A percentile compares a stretch with the other conserved stretches of the same genome.
Evolutionary conservation across 2,113 vertebrate genomes (phyloP).

Genomic region (Empidonax traillii): DNA sequence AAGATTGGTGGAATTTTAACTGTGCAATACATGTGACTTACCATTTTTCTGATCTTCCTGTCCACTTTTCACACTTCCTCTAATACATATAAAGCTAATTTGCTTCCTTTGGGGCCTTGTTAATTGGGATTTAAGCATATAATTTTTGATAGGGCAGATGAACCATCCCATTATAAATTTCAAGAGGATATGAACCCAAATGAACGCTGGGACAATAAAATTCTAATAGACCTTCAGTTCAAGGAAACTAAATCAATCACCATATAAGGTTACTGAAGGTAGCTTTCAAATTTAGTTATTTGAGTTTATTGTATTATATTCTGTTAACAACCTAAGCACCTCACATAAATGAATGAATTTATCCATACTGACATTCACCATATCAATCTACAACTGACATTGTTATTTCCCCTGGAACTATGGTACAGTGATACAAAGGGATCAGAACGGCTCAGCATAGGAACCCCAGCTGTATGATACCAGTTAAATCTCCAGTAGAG

Average conservation of each 20-base stretch:
- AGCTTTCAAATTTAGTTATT: neutral
- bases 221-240: neutral
- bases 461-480: neutral
- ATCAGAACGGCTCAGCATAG: neutral
- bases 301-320: neutral
- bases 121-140: neutral
- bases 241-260: neutral
- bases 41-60: neutral
- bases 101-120: neutral
- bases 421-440: neutral
- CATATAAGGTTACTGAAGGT: neutral
- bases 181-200: neutral
- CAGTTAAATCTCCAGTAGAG: neutral
- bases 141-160: neutral
- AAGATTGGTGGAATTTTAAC: fast-evolving
- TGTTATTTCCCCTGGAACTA: neutral
- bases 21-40: neutral
- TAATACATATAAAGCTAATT: neutral
- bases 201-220: neutral
- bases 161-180: neutral
- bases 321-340: neutral
- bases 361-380: neutral
- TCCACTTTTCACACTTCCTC: neutral
- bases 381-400: neutral
- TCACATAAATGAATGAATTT: neutral